These are phyloP conservation scores for Agonopterix arenella DNA, from an alignment of 2,888 invertebrate species.

Conservation along the genomic window DNA sequence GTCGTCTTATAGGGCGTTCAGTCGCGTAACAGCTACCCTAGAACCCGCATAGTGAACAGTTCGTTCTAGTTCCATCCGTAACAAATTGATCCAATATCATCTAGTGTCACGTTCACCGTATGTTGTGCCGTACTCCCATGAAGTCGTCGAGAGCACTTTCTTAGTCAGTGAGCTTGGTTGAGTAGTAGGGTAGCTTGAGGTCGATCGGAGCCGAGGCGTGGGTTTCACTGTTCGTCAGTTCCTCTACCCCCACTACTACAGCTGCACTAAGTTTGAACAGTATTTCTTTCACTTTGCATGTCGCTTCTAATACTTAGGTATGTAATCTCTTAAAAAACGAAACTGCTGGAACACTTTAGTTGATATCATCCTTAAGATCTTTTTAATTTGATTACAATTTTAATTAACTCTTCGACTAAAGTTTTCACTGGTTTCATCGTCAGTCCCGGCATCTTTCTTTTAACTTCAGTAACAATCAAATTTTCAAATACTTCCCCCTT, in stretches of 20 bases:
- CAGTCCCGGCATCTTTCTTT: conserved; percentile 49
- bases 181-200: conserved; percentile 69
- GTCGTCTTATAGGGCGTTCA: conserved; percentile 59
- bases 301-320: conserved; percentile 62
- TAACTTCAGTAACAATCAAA: conserved; percentile 53
- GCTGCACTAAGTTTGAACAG: conserved; percentile 61
- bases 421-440: conserved; percentile 43
- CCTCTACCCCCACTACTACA: conserved; percentile 58
- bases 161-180: conserved; percentile 70
- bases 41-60: conserved; percentile 59
- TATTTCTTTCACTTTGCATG: conserved; percentile 71
- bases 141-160: conserved; percentile 62
- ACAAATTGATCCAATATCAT: conserved; percentile 65
- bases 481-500: conserved; percentile 51
- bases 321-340: conserved; percentile 41
- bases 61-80: conserved; percentile 60
- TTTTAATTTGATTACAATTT: conserved; percentile 8
- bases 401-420: conserved; percentile 14
- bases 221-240: conserved; percentile 52
- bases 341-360: conserved; percentile 33
- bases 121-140: conserved; percentile 63
- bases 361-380: background rate
- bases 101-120: conserved; percentile 65
- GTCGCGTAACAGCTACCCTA: conserved; percentile 72
- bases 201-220: conserved; percentile 60